Percentiles rank a stretch among this genome's conserved stretches.
Evolutionary conservation across 2,888 invertebrate species (phyloP).

Genomic region (Eupithecia pulchellata): DNA sequence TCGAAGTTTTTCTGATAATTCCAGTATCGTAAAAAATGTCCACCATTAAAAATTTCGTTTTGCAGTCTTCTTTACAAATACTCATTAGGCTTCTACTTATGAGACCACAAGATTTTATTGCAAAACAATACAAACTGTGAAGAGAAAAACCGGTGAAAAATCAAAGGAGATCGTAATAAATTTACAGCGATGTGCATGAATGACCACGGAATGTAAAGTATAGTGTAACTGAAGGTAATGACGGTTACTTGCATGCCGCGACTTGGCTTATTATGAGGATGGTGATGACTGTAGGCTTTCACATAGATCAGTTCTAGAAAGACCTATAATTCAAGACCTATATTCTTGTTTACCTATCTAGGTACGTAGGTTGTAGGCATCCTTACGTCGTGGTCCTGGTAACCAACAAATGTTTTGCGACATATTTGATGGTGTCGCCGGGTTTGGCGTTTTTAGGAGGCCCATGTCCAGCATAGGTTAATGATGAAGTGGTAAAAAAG

Average conservation of each 20-base stretch:
- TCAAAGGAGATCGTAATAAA: constrained; percentile 14
- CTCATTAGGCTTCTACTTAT: too few species aligned
- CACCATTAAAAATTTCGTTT: too few species aligned
- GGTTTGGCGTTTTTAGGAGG: too few species aligned
- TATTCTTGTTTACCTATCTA: background rate
- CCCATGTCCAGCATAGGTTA: too few species aligned
- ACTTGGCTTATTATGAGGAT: constrained; percentile 31
- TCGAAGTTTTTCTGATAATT: too few species aligned
- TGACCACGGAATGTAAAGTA: constrained; percentile 44
- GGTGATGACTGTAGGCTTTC: constrained; percentile 23
- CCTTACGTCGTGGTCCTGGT: background rate
- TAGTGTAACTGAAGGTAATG: constrained; percentile 44
- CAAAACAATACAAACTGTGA: background rate
- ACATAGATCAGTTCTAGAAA: background rate
- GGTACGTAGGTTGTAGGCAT: background rate
- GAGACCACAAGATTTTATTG: too few species aligned
- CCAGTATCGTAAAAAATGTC: too few species aligned
- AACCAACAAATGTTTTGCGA: too few species aligned
- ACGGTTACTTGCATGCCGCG: constrained; percentile 45
- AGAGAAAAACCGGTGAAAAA: constrained; percentile 10
- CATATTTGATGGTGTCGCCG: too few species aligned
- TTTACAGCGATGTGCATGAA: constrained; percentile 33
- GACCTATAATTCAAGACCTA: background rate
- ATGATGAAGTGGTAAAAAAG: too few species aligned
- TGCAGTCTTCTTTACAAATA: too few species aligned